phyloP scores from a whole-genome alignment of 2,113 vertebrate species.

The Saimiri boliviensis region DNA sequence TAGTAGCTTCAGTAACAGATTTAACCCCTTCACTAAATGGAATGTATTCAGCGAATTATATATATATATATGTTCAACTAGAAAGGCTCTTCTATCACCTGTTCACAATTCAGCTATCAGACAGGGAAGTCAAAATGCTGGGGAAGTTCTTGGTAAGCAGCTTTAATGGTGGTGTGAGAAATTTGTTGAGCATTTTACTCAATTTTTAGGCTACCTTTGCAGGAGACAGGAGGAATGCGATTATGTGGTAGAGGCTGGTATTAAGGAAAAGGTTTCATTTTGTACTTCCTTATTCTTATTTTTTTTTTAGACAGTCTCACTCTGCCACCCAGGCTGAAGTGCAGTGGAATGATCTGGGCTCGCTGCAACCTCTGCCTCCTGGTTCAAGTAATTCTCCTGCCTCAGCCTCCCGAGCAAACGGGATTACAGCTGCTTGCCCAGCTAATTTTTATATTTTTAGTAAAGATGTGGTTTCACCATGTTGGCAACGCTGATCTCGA shows the following conservation, averaged over 20 bases:
- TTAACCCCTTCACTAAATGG: background rate
- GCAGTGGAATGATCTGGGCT: too few relatives aligned
- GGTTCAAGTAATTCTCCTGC: too few relatives aligned
- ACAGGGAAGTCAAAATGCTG: background rate
- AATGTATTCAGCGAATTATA: background rate
- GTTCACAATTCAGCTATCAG: background rate
- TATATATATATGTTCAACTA: background rate
- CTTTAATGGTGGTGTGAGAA: background rate
- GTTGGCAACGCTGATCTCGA: too few relatives aligned
- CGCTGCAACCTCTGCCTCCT: too few relatives aligned
- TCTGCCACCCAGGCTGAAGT: too few relatives aligned
- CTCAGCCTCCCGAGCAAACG: too few relatives aligned
- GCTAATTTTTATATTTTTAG: too few relatives aligned
- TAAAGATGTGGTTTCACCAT: too few relatives aligned
- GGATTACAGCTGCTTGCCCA: too few relatives aligned
- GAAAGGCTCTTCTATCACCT: background rate
- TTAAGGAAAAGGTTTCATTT: background rate
- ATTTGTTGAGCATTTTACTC: background rate
- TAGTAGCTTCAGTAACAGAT: background rate
- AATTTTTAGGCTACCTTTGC: background rate
- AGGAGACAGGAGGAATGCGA: background rate
- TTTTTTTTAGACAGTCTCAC: background rate
- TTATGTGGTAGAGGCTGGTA: background rate
- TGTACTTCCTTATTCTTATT: background rate
- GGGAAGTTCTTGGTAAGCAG: background rate